Evolutionary conservation across 2,888 invertebrate species (phyloP), one percentile per base, ranked within the genome.

Genomic region (Onthophagus sagittarius): DNA sequence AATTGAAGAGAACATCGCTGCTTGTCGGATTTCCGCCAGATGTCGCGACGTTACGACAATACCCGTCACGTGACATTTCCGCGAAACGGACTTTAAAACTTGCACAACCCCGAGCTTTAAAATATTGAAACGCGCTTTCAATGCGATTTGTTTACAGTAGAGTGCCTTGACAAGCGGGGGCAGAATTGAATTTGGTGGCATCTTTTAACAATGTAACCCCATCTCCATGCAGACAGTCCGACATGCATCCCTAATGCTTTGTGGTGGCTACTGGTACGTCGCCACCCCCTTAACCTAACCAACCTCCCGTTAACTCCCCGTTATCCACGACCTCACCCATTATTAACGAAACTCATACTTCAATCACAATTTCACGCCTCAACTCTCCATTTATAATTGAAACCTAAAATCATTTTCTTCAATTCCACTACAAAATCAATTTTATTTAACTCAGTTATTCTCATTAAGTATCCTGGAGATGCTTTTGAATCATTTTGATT

Each of bases 81-180:
- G 83, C 80, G 80, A 80, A 82, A 81, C 79, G 81, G 80, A 83
- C 79, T 82, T 84, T 83, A 83, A 82, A 53, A 53, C 39, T 23
- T 53, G 80, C 79, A 78, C 79, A 79, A 78, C 79, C 81, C 80
- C 78, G 75, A 82, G 82, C 83, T 84, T 83, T 82, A 84, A 85
- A 84, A 23, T 23, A 83, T 83, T 83, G 82, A 84, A 84, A 84
- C 80, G 82, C 81, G 83, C 84, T 84, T 23, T 23, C 83, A 84
- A 84, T 84, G 83, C 82, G 82, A 84, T 85, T 84, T 84, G 81
- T 84, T 84, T 83, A 84, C 85, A 84, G 81, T 80, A 83, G 82
- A 84, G 77, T 82, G 83, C 79, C 78, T 81, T 82, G 83, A 83
- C 82, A 81, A 82, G 82, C 81, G 82, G 80, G 82, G 83, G 83